These are phyloP conservation scores for Cyanoramphus novaezelandiae DNA, from an alignment of 2,113 vertebrate species.

Conservation along the genomic window DNA sequence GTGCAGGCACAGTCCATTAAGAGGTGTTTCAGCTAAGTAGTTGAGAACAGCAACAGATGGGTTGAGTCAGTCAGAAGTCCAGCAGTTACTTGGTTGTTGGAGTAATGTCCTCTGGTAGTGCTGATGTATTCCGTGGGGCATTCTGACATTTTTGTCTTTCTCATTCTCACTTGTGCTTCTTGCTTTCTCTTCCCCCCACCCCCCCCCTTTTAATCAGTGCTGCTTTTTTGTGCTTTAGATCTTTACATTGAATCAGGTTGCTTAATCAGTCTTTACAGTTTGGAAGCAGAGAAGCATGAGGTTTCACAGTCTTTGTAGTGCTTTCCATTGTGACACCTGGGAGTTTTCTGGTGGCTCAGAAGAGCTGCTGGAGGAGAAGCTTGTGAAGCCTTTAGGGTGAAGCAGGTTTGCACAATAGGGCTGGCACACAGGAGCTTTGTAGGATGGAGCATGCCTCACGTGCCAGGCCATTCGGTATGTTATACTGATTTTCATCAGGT, in stretches of 20 bases:
- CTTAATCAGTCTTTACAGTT: not conserved
- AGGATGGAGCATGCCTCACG: not conserved
- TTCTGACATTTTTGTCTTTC: not conserved
- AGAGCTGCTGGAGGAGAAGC: not conserved
- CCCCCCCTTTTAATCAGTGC: not conserved
- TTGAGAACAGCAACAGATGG: not conserved
- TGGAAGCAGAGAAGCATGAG: not conserved
- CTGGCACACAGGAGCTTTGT: not conserved
- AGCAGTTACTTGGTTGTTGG: not conserved
- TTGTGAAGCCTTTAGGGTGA: not conserved
- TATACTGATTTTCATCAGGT: not conserved
- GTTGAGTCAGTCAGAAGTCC: not conserved
- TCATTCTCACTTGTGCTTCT: not conserved
- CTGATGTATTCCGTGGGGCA: not conserved
- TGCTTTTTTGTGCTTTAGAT: not conserved
- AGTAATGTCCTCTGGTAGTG: not conserved
- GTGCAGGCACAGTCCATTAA: not conserved
- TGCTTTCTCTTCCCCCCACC: not conserved
- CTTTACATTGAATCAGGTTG: not conserved
- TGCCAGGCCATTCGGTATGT: not conserved
- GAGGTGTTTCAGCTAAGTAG: not conserved
- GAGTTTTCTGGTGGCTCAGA: not conserved
- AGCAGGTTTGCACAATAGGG: not conserved
- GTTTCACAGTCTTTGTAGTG: not conserved
- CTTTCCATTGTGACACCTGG: not conserved